These are phyloP conservation scores for Nesidiocoris tenuis DNA, from an alignment of 2,888 invertebrate species.

Conservation along the genomic window DNA sequence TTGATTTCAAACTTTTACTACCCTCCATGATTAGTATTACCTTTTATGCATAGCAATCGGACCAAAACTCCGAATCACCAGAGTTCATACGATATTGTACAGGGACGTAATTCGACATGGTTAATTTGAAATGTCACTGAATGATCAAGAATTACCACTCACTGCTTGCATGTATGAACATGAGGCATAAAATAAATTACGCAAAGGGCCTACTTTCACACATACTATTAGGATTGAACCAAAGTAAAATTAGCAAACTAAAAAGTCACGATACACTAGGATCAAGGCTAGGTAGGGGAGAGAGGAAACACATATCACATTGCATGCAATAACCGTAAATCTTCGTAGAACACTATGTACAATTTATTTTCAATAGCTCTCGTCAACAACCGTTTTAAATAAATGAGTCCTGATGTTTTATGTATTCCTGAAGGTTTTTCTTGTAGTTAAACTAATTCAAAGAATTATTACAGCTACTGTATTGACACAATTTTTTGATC, in stretches of 20 bases:
- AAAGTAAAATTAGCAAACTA: slow-evolving; percentile 48
- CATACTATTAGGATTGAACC: slow-evolving; percentile 13
- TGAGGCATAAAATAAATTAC: no score
- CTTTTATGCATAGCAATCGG: no score
- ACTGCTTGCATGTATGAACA: no score
- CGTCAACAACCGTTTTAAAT: not conserved
- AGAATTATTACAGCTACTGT: not conserved
- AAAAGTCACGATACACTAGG: slow-evolving; percentile 51
- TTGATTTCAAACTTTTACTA: no score
- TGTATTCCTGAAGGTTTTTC: no score
- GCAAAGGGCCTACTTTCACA: slow-evolving; percentile 36
- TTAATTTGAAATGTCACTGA: no score
- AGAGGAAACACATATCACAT: slow-evolving; percentile 43
- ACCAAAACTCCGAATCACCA: no score
- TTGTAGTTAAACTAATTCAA: not conserved
- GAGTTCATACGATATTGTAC: no score
- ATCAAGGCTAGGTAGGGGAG: slow-evolving; percentile 48
- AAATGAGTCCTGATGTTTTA: no score
- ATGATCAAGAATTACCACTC: no score
- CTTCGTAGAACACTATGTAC: not conserved
- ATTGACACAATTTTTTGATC: slow-evolving; percentile 15
- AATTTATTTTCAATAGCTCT: not conserved
- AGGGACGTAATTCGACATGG: no score
- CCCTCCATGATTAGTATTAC: no score
- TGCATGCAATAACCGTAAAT: slow-evolving; percentile 19